These are phyloP conservation scores for Rhinichthys osculus DNA, from an alignment of 2,797 vertebrate species.

Conservation along the genomic window DNA sequence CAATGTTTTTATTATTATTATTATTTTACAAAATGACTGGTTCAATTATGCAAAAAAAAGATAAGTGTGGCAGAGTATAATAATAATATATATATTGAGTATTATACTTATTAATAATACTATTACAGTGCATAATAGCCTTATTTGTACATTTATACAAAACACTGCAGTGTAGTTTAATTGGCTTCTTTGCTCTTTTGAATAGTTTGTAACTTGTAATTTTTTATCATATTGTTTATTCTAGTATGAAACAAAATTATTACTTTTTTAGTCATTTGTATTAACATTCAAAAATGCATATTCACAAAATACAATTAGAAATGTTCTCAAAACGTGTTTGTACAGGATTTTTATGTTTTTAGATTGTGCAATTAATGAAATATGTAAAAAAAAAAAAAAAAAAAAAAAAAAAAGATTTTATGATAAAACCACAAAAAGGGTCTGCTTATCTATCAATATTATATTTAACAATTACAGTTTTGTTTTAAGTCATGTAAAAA, in stretches of 20 bases:
- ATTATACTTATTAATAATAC: background rate
- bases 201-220: background rate
- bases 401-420: background rate
- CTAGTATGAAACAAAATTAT: background rate
- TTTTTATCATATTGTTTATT: background rate
- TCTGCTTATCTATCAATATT: background rate
- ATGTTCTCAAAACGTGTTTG: background rate
- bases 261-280: background rate
- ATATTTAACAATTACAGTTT: background rate
- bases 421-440: background rate
- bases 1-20: background rate
- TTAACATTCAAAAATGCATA: background rate
- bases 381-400: background rate
- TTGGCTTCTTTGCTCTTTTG: background rate
- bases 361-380: no score
- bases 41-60: background rate
- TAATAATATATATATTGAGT: background rate
- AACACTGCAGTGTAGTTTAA: background rate
- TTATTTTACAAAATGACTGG: background rate
- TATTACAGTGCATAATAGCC: background rate
- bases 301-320: background rate
- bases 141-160: background rate
- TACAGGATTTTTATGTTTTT: no score
- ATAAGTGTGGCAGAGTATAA: background rate
- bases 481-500: background rate